A percentile compares a stretch with the other conserved stretches of the same genome.
Conservation (phyloP, 2,888 invertebrate species). For the Dione vanillae region DNA sequence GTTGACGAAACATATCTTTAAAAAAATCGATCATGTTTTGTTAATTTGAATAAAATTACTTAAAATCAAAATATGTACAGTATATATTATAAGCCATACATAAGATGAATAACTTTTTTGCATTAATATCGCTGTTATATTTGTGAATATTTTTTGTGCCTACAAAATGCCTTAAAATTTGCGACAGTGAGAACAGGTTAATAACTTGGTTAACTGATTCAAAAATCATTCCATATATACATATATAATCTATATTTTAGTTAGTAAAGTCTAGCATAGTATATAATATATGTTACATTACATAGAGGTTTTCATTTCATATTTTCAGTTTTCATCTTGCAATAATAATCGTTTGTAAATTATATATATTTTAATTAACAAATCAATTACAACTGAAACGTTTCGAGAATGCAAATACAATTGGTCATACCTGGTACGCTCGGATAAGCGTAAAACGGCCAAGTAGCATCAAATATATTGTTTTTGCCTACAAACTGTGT, state of each 20-base stretch:
- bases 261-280: no score
- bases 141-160: not conserved
- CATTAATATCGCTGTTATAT: not conserved
- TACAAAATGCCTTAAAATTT: not conserved
- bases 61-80: no score
- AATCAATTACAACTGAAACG: constrained; percentile 41
- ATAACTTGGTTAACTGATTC: no score
- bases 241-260: no score
- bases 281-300: no score
- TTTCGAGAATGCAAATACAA: constrained; percentile 38
- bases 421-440: constrained; percentile 36
- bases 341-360: not conserved
- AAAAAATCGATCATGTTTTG: no score
- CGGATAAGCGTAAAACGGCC: constrained; percentile 30
- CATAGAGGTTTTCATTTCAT: no score
- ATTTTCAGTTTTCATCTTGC: not conserved
- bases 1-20: no score
- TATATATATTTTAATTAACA: constrained; percentile 38
- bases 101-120: not conserved
- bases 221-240: no score
- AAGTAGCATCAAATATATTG: constrained; percentile 11
- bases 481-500: constrained; percentile 11
- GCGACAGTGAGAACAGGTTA: not conserved
- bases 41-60: no score
- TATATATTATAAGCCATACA: not conserved